Conservation (phyloP, 2,888 invertebrate genomes). For the Macrophya annulata region DNA sequence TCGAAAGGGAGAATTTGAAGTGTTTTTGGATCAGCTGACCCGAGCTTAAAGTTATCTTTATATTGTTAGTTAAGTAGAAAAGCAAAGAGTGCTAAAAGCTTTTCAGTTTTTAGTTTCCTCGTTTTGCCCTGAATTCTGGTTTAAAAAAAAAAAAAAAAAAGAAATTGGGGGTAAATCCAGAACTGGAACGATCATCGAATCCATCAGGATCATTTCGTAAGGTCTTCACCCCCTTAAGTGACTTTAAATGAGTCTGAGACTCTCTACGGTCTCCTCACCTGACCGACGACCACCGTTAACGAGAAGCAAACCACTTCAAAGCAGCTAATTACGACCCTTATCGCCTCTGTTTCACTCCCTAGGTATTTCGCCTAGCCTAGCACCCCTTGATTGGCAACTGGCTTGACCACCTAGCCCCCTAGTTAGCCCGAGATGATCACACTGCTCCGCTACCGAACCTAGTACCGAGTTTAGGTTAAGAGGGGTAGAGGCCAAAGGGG, state of each 20-base stretch:
- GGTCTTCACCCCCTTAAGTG: slow-evolving; percentile 43
- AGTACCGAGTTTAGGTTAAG: slow-evolving; percentile 20
- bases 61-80: background rate
- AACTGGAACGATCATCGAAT: slow-evolving; percentile 4
- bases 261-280: slow-evolving; percentile 38
- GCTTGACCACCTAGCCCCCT: slow-evolving; percentile 56
- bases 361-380: slow-evolving; percentile 47
- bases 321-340: slow-evolving; percentile 70
- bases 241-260: slow-evolving; percentile 47
- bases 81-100: background rate
- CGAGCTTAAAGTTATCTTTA: background rate
- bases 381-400: slow-evolving; percentile 55
- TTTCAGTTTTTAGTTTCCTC: background rate
- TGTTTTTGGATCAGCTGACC: slow-evolving; percentile 18
- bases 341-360: slow-evolving; percentile 63
- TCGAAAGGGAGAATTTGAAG: slow-evolving; percentile 2
- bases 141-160: too few relatives aligned
- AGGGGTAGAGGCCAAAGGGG: background rate
- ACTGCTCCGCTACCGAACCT: slow-evolving; percentile 38
- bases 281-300: slow-evolving; percentile 60
- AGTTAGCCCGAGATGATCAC: slow-evolving; percentile 57
- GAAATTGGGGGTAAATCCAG: background rate
- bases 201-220: background rate
- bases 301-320: slow-evolving; percentile 69
- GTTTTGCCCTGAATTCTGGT: background rate